Base-by-base conservation (phyloP, 2,888 invertebrate genomes). In the Cephus runcator region DNA sequence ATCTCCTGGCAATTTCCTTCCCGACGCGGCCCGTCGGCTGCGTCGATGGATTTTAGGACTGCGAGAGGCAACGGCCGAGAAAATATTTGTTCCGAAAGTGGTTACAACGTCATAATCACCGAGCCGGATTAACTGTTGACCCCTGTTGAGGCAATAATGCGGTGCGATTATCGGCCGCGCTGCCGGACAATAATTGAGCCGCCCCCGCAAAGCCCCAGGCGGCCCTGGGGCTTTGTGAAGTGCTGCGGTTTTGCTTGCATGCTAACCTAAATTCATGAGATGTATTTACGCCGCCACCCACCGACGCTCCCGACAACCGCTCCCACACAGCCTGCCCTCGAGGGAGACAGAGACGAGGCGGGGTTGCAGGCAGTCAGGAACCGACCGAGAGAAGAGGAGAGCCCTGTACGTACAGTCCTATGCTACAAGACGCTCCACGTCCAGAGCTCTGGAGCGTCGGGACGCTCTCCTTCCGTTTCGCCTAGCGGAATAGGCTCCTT, bases 211-310 rank as follows among this genome's bases (percentile, higher is more conserved):
- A 56, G 23, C 56, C 56, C 56, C 56, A 56, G 56, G 23, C 36
- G 1, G 40, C 35, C 30, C 76, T 12, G 23, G 80, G 75, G 84
- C 81, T 83, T 83, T 81, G 84, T 83, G 83, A 87, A 88, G 87
- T 84, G 84, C 77, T 85, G 88, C 85, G 88, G 88, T 87, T 87
- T 88, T 83, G 84, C 85, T 87, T 82, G 86, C 88, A 87, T 87
- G 88, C 85, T 87, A 87, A 87, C 87, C 87, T 85, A 86, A 88
- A 88, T 88, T 88, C 88, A 86, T 85, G 87, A 83, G 84, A 87
- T 87, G 86, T 86, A 88, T 88, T 88, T 87, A 87, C 86, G 84
- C 83, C 83, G 84, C 83, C 83, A 79, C 78, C 79, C 79, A 36
- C 76, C 79, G 79, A 79, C 73, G 73, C 36, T 34, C 77, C 73